Percentiles rank a stretch among this genome's conserved stretches.
These are phyloP conservation scores for Eubasilissa regina DNA, from an alignment of 1,140 invertebrate species.

Conservation along the genomic window DNA sequence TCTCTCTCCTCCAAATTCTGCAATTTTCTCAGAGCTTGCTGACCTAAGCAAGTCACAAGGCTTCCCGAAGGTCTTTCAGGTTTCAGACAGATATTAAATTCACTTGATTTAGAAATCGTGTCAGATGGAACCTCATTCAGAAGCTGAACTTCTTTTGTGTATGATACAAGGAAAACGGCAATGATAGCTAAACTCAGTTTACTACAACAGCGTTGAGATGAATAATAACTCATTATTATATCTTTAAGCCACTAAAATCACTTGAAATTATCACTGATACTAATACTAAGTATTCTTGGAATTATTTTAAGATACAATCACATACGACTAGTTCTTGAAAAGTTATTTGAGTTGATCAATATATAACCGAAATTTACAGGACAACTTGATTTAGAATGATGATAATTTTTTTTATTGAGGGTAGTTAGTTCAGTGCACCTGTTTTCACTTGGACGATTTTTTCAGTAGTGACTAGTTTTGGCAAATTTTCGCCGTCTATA, in stretches of 20 bases:
- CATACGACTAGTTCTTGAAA: not conserved
- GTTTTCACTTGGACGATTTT: slow-evolving; percentile 21
- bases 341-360: not conserved
- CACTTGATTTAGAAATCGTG: slow-evolving; percentile 44
- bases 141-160: slow-evolving; percentile 55
- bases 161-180: slow-evolving; percentile 41
- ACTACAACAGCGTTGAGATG: slow-evolving; percentile 18
- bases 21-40: slow-evolving; percentile 77
- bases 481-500: slow-evolving; percentile 58
- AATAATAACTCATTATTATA: not conserved
- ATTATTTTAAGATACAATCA: not conserved
- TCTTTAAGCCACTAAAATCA: not conserved
- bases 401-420: not conserved
- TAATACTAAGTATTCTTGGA: not conserved
- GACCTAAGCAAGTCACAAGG: slow-evolving; percentile 77
- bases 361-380: not conserved
- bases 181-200: slow-evolving; percentile 46
- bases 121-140: slow-evolving; percentile 40
- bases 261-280: not conserved
- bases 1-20: slow-evolving; percentile 78
- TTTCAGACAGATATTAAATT: slow-evolving; percentile 72
- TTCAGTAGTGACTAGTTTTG: slow-evolving; percentile 50
- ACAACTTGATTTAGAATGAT: not conserved
- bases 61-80: slow-evolving; percentile 65
- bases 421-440: slow-evolving; percentile 2